These are phyloP conservation scores for Cyprinella venusta DNA, from an alignment of 2,797 vertebrate genomes.

Conservation along the genomic window DNA sequence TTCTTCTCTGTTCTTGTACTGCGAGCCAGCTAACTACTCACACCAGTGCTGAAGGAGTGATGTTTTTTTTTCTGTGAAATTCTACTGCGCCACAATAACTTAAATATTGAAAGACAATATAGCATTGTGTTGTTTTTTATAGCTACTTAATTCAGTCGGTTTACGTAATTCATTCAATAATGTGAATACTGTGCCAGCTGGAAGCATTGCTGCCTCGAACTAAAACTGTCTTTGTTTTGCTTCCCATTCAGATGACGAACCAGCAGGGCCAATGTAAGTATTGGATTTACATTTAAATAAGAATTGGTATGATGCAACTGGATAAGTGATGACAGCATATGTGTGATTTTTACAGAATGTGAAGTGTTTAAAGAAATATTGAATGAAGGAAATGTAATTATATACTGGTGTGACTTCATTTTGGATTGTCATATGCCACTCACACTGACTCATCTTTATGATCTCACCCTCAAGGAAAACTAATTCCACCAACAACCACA, in stretches of 20 bases:
- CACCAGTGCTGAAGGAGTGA: not conserved
- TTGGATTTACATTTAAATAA: slow-evolving; percentile 38
- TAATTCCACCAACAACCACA: slow-evolving; percentile 99
- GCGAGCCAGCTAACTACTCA: not conserved
- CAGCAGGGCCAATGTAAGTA: slow-evolving; percentile 96
- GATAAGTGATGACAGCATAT: slow-evolving; percentile 1
- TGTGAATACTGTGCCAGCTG: slow-evolving; percentile 20
- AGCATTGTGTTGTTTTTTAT: slow-evolving; percentile 4
- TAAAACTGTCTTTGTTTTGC: slow-evolving; percentile 65
- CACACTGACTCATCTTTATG: slow-evolving; percentile 24
- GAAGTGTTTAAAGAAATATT: not conserved
- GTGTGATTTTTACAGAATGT: slow-evolving; percentile 1
- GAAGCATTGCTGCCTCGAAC: slow-evolving; percentile 55
- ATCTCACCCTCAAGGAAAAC: slow-evolving; percentile 86
- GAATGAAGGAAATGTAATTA: slow-evolving; percentile 1
- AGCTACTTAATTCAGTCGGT: slow-evolving; percentile 5
- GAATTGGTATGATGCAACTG: slow-evolving; percentile 6
- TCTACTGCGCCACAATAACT: slow-evolving; percentile 5
- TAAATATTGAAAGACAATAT: slow-evolving; percentile 13
- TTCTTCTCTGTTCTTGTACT: not conserved
- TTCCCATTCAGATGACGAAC: slow-evolving; percentile 88
- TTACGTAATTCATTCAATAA: slow-evolving; percentile 2
- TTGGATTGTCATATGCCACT: not conserved
- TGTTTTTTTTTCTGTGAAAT: slow-evolving; percentile 16
- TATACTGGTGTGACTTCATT: not conserved